Conservation (phyloP, 2,113 vertebrate genomes). For the Emydura subglobosa region DNA sequence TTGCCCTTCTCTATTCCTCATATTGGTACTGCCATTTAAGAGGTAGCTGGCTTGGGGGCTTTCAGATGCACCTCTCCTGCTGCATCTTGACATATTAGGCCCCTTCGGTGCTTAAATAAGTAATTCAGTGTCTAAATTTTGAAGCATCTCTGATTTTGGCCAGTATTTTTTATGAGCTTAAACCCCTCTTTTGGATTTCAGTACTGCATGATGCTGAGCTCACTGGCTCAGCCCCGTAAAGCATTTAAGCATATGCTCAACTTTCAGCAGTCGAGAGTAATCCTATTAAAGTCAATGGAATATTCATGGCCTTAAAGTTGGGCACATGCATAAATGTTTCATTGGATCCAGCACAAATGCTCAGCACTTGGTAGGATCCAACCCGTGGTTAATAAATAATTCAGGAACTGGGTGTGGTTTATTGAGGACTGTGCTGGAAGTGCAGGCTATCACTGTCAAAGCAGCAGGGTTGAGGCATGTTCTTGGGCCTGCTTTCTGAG, state of each 20-base stretch:
- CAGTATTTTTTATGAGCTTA: too few species aligned
- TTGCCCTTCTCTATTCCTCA: too few species aligned
- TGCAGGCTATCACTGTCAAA: too few species aligned
- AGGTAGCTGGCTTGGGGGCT: accelerated
- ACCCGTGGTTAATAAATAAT: accelerated
- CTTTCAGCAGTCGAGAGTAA: too few species aligned
- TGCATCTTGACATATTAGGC: too few species aligned
- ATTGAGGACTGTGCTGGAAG: neutral
- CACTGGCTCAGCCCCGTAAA: neutral
- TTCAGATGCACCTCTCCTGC: too few species aligned
- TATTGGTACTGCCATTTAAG: neutral
- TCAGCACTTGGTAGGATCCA: accelerated
- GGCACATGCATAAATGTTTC: accelerated
- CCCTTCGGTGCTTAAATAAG: neutral
- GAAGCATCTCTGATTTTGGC: neutral
- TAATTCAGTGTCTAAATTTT: too few species aligned
- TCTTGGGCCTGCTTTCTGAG: too few species aligned
- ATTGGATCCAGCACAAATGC: neutral
- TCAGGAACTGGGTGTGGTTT: accelerated
- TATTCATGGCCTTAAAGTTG: neutral
- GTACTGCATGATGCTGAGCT: neutral
- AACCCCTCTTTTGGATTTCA: neutral
- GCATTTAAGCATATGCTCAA: neutral
- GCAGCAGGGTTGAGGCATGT: too few species aligned
- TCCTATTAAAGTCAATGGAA: accelerated